Evolutionary conservation across 2,113 vertebrate genomes (phyloP).

Genomic region (Prinia subflava): DNA sequence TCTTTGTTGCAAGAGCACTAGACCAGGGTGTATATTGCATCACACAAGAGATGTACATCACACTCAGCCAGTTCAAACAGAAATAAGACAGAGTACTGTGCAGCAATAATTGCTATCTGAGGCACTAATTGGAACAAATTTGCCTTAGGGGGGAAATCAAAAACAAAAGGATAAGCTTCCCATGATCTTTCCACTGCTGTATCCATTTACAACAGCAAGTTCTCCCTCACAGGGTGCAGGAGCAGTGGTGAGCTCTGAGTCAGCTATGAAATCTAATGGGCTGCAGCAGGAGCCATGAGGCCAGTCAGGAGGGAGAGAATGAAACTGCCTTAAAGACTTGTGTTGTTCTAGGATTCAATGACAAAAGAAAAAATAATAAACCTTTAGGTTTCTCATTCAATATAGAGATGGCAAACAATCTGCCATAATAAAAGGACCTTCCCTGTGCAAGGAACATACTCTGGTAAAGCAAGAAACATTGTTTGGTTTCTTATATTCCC

Average conservation of each 20-base stretch:
- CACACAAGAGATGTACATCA: not conserved
- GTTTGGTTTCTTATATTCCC: not conserved
- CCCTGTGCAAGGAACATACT: not conserved
- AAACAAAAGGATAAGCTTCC: slow-evolving; percentile 27
- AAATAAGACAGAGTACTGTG: slow-evolving; percentile 55
- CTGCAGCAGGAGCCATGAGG: not conserved
- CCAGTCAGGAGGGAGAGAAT: not conserved
- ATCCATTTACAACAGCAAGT: not conserved
- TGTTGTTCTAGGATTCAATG: not conserved
- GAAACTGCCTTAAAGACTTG: not conserved
- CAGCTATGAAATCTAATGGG: not conserved
- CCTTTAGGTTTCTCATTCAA: not conserved
- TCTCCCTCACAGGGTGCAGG: not conserved
- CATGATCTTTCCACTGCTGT: slow-evolving; percentile 25
- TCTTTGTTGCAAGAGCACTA: slow-evolving; percentile 24
- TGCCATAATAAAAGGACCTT: not conserved
- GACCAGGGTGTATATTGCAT: slow-evolving; percentile 7
- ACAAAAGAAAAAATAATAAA: not conserved
- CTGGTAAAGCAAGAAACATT: not conserved
- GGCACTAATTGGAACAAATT: slow-evolving; percentile 46
- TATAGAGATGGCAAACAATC: not conserved
- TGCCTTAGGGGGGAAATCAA: not conserved
- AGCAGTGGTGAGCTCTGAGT: not conserved
- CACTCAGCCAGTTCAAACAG: slow-evolving; percentile 25
- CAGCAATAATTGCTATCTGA: slow-evolving; percentile 37